Percentiles rank a stretch among this genome's conserved stretches.
phyloP scores from a whole-genome alignment of 2,113 vertebrate genomes.

The Rhegmatorhina hoffmannsi region DNA sequence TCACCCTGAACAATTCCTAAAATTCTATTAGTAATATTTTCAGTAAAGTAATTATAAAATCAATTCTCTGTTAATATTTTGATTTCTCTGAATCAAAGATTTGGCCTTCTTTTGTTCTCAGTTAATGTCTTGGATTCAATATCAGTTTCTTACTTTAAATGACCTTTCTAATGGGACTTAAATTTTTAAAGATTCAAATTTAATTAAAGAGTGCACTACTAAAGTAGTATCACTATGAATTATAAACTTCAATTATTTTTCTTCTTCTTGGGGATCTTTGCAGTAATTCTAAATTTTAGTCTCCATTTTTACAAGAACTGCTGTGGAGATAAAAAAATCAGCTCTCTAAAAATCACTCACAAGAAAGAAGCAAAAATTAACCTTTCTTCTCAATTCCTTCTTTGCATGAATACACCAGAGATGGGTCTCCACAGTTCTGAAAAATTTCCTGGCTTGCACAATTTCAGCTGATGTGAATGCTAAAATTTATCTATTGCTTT shows the following conservation, averaged over 20 bases:
- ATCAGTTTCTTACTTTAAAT: background rate
- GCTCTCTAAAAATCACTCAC: background rate
- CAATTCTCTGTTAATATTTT: background rate
- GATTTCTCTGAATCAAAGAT: background rate
- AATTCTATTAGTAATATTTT: background rate
- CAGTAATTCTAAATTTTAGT: background rate
- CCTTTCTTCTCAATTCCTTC: background rate
- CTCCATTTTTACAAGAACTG: background rate
- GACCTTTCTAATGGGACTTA: background rate
- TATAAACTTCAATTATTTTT: background rate
- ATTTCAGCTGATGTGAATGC: constrained; percentile 23
- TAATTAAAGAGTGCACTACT: background rate
- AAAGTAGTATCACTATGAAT: background rate
- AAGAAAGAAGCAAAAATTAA: constrained; percentile 24
- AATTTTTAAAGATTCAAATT: background rate
- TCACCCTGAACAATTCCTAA: background rate
- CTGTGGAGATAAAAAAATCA: background rate
- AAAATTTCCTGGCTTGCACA: constrained; percentile 1
- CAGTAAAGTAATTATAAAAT: background rate
- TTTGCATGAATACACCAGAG: background rate
- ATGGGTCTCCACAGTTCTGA: background rate
- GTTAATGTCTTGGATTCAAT: background rate
- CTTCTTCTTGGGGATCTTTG: background rate
- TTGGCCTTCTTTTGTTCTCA: background rate
- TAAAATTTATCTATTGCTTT: constrained; percentile 45